Evolutionary conservation across 1,140 invertebrate species (phyloP), one percentile per base, ranked within the genome.

Genomic region (Diploscapter pachys): DNA sequence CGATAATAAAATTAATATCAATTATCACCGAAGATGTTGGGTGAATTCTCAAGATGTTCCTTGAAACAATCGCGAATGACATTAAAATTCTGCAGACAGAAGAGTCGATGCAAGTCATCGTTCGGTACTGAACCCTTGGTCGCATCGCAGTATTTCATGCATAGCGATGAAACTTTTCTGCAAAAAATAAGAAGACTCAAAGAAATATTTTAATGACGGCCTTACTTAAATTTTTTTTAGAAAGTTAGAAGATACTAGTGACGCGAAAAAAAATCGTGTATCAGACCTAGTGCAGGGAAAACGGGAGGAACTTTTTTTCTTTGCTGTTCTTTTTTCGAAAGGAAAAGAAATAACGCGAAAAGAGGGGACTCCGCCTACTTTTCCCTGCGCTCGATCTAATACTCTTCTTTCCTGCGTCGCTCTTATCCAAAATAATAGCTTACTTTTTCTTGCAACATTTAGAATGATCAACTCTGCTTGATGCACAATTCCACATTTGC

Each of bases 371-470:
- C 13, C 57, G 13, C 9, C 9, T 59, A 59, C 63, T n/a, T 68
- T 66, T 70, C 68, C n/a, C 11, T 9, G 11, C 55, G 3, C 11
- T 72, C 9, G 53, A 31, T 13, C 52, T 8, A 9, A 72, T 5
- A 75, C 52, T n/a, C 6, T 5, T 5, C 54, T 51, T 73, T 75
- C 31, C 13, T 11, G 69, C 61, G 13, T 72, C 3, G 57, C 11
- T 76, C 70, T 65, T 8, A 72, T 11, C 8, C 11, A n/a, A 49
- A 9, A 80, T 73, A 61, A 65, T 31, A 31, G 31, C 75, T 70
- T 70, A 83, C 82, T 81, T 83, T 70, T 75, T 79, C 71, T 82
- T 84, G 77, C 82, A 83, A 65, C 82, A 83, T 54, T 81, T 79
- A 9, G 79, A 78, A 69, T 83, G 82, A 71, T 83, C 82, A 11